These are phyloP conservation scores for Trachurus trachurus DNA, from an alignment of 2,797 vertebrate genomes.

Conservation along the genomic window DNA sequence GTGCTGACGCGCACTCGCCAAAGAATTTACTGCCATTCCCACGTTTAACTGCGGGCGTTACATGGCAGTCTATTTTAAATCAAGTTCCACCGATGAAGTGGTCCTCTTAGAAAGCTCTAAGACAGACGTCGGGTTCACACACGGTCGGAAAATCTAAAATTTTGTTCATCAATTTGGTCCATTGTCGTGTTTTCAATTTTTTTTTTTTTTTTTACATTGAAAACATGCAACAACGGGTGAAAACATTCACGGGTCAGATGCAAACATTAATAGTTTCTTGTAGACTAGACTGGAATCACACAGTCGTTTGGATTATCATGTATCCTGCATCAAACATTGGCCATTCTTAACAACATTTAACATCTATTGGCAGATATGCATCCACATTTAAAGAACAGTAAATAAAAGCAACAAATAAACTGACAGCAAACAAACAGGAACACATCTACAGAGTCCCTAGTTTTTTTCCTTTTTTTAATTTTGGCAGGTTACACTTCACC, in stretches of 20 bases:
- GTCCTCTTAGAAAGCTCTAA: background rate
- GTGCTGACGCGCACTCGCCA: conserved; percentile 17
- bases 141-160: conserved; percentile 12
- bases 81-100: conserved; percentile 31
- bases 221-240: conserved; percentile 32
- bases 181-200: conserved; percentile 44
- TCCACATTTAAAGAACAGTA: conserved; percentile 94
- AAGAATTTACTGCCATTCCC: conserved; percentile 39
- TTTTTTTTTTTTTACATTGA: conserved; percentile 12
- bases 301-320: conserved; percentile 57
- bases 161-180: background rate
- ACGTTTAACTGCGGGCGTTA: conserved; percentile 40
- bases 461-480: conserved; percentile 60
- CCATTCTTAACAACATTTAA: conserved; percentile 95
- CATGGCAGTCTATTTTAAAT: conserved; percentile 24
- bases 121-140: background rate
- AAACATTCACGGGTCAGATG: conserved; percentile 6
- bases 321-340: conserved; percentile 98
- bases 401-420: conserved; percentile 89
- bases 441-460: conserved; percentile 86
- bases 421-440: conserved; percentile 88
- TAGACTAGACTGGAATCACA: conserved; percentile 1
- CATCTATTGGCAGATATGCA: conserved; percentile 95
- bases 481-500: conserved; percentile 76
- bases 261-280: conserved; percentile 7